Conservation (phyloP, 2,888 invertebrate species). For the Monochamus alternatus region DNA sequence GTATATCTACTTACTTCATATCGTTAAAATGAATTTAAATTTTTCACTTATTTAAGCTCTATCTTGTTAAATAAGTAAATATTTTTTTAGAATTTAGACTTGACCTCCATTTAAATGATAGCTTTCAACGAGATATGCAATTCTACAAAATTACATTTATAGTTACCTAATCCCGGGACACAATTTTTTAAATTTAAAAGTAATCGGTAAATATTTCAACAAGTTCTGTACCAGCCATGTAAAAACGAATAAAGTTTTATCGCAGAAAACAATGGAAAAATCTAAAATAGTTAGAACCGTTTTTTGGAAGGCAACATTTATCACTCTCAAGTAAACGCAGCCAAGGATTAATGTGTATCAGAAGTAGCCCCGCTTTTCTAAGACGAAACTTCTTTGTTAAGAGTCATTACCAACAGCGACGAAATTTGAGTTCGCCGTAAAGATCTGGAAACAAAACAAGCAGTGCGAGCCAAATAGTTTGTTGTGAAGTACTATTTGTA, state of each 20-base stretch:
- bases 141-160: no score
- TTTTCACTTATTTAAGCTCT: no score
- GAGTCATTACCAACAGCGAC: constrained; percentile 9
- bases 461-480: constrained; percentile 7
- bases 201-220: no score
- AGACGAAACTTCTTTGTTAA: constrained; percentile 13
- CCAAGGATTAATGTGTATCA: constrained; percentile 5
- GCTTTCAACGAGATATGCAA: no score
- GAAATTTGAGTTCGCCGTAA: constrained; percentile 10
- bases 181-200: no score
- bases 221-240: background rate
- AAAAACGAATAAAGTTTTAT: background rate
- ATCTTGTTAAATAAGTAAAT: no score
- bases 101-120: no score
- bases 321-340: constrained; percentile 10
- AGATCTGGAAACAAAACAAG: constrained; percentile 9
- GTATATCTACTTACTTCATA: no score
- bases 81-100: no score
- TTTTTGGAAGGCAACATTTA: constrained; percentile 4
- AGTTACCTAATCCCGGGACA: no score
- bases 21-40: no score
- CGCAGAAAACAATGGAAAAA: background rate
- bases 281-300: constrained; percentile 3
- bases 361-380: constrained; percentile 13
- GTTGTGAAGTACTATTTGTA: constrained; percentile 12